phyloP scores from a whole-genome alignment of 1,140 invertebrate species.

The Zaprionus nigranus region DNA sequence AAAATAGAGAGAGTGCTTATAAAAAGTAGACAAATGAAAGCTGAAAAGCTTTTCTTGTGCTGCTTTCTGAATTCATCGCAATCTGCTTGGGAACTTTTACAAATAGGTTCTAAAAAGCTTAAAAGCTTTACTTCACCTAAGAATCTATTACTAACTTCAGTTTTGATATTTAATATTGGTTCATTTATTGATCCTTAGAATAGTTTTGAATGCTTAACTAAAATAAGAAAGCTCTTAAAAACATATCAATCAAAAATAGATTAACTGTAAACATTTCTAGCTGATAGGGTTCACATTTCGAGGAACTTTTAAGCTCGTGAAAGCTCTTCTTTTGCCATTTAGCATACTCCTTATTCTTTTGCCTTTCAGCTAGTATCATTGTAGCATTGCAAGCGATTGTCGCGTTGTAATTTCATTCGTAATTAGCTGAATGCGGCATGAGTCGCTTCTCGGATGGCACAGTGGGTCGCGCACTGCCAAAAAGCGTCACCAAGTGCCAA shows the following conservation, averaged over 20 bases:
- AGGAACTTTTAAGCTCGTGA: background rate
- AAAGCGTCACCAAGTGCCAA: slow-evolving; percentile 48
- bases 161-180: no score
- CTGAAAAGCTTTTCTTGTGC: background rate
- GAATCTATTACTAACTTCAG: no score
- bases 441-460: slow-evolving; percentile 62
- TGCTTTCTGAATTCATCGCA: background rate
- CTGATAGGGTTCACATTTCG: background rate
- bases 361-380: slow-evolving; percentile 40
- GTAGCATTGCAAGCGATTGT: slow-evolving; percentile 19
- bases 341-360: background rate
- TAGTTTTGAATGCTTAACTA: no score
- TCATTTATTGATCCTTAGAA: no score
- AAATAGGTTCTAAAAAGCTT: background rate
- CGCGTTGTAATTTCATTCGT: slow-evolving; percentile 78
- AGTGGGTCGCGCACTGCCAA: slow-evolving; percentile 52
- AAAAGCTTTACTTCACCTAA: background rate
- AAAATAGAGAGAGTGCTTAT: background rate
- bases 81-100: background rate
- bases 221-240: no score
- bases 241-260: no score
- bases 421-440: slow-evolving; percentile 79
- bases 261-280: no score
- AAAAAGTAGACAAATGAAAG: background rate
- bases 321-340: background rate